phyloP scores from a whole-genome alignment of 2,888 invertebrate genomes.

The Sphaeridia pumilis region DNA sequence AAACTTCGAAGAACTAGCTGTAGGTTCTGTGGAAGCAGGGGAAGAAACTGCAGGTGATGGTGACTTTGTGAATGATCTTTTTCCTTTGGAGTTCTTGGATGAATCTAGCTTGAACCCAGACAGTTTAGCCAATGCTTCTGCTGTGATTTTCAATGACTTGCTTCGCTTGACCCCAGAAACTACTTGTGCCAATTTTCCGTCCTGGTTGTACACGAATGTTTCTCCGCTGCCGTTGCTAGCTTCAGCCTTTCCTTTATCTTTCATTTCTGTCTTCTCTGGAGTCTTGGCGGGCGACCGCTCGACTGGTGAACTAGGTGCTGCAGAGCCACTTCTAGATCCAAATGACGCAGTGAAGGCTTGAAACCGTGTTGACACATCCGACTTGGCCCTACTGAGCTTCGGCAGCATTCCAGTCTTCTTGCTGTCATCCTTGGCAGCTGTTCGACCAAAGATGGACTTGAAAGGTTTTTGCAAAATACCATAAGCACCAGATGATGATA shows the following conservation, averaged over 20 bases:
- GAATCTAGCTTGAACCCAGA: not conserved
- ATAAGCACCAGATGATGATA: not conserved
- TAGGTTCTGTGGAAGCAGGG: constrained; percentile 18
- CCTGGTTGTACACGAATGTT: not conserved
- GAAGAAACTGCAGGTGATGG: constrained; percentile 13
- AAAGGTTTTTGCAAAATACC: constrained; percentile 37
- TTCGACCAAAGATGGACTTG: constrained; percentile 39
- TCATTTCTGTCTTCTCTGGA: not conserved
- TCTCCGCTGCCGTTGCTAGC: too few species aligned
- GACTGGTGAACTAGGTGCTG: constrained; percentile 1
- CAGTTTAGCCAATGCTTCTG: not conserved
- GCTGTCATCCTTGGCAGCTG: constrained; percentile 19
- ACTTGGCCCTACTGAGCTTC: constrained; percentile 33
- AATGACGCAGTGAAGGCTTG: constrained; percentile 20
- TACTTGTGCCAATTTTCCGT: not conserved
- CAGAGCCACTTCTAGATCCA: not conserved
- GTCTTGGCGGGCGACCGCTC: constrained; percentile 8
- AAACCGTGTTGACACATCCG: constrained; percentile 35
- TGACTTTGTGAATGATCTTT: not conserved
- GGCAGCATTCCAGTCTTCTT: not conserved
- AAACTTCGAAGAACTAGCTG: constrained; percentile 26
- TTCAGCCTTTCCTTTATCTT: not conserved
- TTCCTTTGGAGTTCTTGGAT: not conserved
- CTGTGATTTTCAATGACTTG: constrained; percentile 40
- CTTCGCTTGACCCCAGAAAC: constrained; percentile 39